These are phyloP conservation scores for Thamnaconus septentrionalis DNA, from an alignment of 2,113 vertebrate species.

Conservation along the genomic window DNA sequence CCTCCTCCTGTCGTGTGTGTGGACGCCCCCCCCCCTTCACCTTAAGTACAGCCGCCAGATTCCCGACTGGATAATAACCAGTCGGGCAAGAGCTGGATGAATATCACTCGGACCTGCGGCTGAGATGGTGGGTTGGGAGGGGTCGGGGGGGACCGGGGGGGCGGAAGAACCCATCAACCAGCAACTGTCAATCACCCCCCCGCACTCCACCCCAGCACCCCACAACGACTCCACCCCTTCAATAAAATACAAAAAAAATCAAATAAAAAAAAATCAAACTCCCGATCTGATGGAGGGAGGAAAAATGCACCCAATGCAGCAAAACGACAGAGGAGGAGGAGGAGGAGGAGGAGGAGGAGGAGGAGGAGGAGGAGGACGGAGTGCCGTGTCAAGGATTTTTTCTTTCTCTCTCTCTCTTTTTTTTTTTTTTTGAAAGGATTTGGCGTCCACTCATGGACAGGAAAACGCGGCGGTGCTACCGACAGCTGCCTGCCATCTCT, in stretches of 20 bases:
- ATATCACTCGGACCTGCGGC: conserved; percentile 11
- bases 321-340: neutral
- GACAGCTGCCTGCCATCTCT: conserved; percentile 94
- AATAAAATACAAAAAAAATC: conserved; percentile 8
- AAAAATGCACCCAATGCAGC: conserved; percentile 18
- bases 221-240: neutral
- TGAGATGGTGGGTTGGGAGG: neutral
- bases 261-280: neutral
- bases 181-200: conserved; percentile 50
- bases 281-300: conserved; percentile 4
- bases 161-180: conserved; percentile 26
- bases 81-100: conserved; percentile 70
- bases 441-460: conserved; percentile 55
- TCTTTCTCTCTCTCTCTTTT: too few relatives aligned
- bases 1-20: neutral
- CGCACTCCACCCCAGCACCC: too few relatives aligned
- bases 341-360: conserved; percentile 41
- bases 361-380: conserved; percentile 47
- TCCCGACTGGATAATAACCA: conserved; percentile 93
- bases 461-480: conserved; percentile 81
- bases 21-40: conserved; percentile 35
- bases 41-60: conserved; percentile 72
- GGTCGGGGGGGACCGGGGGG: too few relatives aligned
- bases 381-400: conserved; percentile 88
- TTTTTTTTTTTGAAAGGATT: conserved; percentile 71